A percentile compares a stretch with the other conserved stretches of the same genome.
Conservation (phyloP, 2,888 invertebrate genomes). For the Macropis europaea region DNA sequence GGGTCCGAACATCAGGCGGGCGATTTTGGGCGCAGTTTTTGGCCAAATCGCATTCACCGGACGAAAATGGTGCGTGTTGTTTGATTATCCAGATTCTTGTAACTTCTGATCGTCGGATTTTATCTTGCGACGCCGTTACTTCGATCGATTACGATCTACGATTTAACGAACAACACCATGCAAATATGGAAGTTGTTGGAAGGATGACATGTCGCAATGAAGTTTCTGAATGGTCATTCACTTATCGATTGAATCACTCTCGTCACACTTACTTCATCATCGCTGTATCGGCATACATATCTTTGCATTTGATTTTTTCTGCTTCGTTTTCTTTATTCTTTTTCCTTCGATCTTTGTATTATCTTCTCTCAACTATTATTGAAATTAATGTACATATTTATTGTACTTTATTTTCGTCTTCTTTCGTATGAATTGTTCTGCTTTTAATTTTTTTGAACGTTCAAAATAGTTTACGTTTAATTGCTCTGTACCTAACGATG, state of each 20-base stretch:
- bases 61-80: not conserved
- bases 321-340: too few relatives aligned
- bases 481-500: too few relatives aligned
- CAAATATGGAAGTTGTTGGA: not conserved
- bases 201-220: not conserved
- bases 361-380: too few relatives aligned
- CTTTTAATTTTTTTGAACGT: too few relatives aligned
- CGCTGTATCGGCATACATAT: not conserved
- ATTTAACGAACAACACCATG: conserved; percentile 4
- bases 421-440: too few relatives aligned
- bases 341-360: not conserved
- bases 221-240: not conserved
- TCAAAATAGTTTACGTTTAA: too few relatives aligned
- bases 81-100: not conserved
- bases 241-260: not conserved
- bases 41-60: not conserved
- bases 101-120: not conserved
- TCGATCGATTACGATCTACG: conserved; percentile 9
- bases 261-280: conserved; percentile 1
- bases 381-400: too few relatives aligned
- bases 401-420: too few relatives aligned
- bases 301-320: not conserved
- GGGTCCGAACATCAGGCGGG: conserved; percentile 1
- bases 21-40: not conserved
- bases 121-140: conserved; percentile 18